Conservation (phyloP, 2,113 vertebrate species). For the Peromyscus leucopus region DNA sequence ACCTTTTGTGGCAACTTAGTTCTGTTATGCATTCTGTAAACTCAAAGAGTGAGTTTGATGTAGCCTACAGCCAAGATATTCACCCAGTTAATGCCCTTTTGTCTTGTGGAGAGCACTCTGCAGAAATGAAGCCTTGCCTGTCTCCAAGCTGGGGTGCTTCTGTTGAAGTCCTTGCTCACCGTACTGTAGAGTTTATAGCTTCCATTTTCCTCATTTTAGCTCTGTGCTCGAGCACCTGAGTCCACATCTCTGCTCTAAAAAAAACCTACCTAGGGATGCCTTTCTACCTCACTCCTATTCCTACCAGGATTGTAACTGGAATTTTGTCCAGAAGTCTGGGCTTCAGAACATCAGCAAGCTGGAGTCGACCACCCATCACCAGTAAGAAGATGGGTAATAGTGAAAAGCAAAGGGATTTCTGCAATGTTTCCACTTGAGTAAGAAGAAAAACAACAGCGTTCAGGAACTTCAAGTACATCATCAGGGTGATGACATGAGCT, state of each 20-base stretch:
- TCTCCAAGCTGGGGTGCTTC: background rate
- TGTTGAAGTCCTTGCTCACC: background rate
- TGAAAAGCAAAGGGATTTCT: background rate
- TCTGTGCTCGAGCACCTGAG: background rate
- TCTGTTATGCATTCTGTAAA: background rate
- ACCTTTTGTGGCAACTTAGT: background rate
- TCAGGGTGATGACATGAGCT: background rate
- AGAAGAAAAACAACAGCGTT: background rate
- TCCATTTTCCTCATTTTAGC: background rate
- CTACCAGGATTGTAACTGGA: background rate
- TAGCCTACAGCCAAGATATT: background rate
- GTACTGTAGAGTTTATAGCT: background rate
- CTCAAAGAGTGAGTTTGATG: background rate
- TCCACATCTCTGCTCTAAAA: background rate
- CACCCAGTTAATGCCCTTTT: background rate
- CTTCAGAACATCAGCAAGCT: background rate
- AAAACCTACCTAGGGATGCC: rapidly evolving
- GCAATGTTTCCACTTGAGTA: background rate
- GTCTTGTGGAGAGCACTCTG: background rate
- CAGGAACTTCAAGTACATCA: background rate
- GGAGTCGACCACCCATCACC: rapidly evolving
- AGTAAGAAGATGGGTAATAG: background rate
- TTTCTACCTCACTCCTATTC: rapidly evolving
- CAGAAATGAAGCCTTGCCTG: background rate
- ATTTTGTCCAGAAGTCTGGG: background rate